Evolutionary conservation across 2,797 vertebrate species (phyloP), one percentile per base, ranked within the genome.

Genomic region (Peromyscus nudipes): DNA sequence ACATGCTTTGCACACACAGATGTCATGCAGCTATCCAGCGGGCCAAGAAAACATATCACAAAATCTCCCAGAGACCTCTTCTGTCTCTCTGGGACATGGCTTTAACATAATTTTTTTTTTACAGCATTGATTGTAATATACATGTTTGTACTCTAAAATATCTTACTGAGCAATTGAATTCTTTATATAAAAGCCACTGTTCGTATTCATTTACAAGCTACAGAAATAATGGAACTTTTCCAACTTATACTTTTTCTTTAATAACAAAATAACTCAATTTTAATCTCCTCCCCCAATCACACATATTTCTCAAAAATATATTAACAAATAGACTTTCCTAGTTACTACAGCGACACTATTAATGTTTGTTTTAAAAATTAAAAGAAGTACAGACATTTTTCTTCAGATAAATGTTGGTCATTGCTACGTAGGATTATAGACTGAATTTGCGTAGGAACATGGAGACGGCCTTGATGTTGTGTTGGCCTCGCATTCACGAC

Each of bases 61-160:
- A 34, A 77, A 89, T 81, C 46, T 95, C 91, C 9, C 57, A 71
- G 57, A 96, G 93, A 73, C 31, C 34, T 40, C 57, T 96, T 87
- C 80, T 83, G 92, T 69, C 49, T 81, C 62, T 92, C 84, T 91
- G 21, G 91, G 4, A 79, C 94, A 82, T 43, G 69, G 37, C 65
- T 85, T 62, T 43, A 12, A 93, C 89, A 73, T 37, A 40, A 91
- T 92, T 94, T n/a, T 85, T 97, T 90, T 37, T 85, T 97, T 90
- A 94, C 1, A 94, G 89, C 14, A 75, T 88, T 52, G 49, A 8
- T 0, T 92, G 91, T 97, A 85, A 96, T 43, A 81, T 85, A 69
- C 94, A 79, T 60, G 49, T 81, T 64, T 91, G 34, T 81, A 29
- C 21, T 95, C 55, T 90, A 73, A 93, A 92, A 88, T 93, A 91